These are phyloP conservation scores for Agriotes lineatus DNA, from an alignment of 2,888 invertebrate genomes.

Conservation along the genomic window DNA sequence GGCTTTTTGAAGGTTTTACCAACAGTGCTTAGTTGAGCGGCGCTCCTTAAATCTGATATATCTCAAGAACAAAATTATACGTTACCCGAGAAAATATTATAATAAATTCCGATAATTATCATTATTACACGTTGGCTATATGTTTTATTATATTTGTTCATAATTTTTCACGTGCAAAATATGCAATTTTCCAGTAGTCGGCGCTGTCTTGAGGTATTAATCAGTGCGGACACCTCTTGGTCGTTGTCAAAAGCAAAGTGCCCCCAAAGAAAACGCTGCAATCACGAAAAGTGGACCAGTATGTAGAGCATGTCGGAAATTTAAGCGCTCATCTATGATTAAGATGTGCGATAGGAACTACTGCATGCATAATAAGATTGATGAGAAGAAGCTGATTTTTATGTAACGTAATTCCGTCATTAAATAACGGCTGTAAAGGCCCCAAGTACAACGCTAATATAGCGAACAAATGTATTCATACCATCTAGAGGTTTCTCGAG, in stretches of 20 bases:
- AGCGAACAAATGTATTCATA: no score
- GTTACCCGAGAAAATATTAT: conserved; percentile 65
- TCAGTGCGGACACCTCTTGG: conserved; percentile 54
- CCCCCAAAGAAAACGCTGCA: neutral
- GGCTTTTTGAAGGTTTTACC: conserved; percentile 28
- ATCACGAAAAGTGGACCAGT: neutral
- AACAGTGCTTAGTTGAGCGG: conserved; percentile 26
- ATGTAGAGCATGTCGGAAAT: neutral
- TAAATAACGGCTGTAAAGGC: neutral
- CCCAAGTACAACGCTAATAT: no score
- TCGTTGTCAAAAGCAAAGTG: neutral
- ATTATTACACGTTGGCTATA: conserved; percentile 65
- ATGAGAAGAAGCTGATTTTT: neutral
- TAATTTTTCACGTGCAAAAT: conserved; percentile 66
- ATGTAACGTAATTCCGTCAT: neutral
- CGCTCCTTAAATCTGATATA: conserved; percentile 60
- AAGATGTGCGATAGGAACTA: neutral
- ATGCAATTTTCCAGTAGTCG: conserved; percentile 68
- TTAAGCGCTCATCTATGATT: neutral
- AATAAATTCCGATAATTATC: conserved; percentile 68
- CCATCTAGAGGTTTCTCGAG: no score
- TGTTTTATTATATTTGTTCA: conserved; percentile 67
- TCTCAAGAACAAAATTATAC: conserved; percentile 63
- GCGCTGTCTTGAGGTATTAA: conserved; percentile 64
- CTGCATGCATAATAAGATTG: neutral